These are phyloP conservation scores for Calliphora vomitoria DNA, from an alignment of 2,888 invertebrate genomes.

Conservation along the genomic window DNA sequence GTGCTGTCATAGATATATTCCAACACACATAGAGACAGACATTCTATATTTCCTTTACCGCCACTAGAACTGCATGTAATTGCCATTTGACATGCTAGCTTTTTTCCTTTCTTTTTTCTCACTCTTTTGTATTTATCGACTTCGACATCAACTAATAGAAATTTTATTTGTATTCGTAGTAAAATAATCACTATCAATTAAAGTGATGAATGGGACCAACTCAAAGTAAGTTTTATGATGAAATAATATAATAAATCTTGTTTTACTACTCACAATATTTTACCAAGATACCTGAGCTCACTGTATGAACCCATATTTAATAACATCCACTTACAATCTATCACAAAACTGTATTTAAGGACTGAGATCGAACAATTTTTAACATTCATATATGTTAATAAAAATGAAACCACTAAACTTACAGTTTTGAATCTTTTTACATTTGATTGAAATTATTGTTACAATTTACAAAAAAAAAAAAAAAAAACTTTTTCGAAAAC, in stretches of 20 bases:
- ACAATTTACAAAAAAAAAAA: no score
- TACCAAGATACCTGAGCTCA: no score
- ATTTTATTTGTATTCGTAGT: slow-evolving; percentile 9
- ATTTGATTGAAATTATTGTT: no score
- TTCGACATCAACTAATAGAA: slow-evolving; percentile 46
- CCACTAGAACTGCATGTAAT: slow-evolving; percentile 51
- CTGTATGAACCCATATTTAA: no score
- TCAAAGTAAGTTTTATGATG: neutral
- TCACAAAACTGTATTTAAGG: no score
- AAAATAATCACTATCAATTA: slow-evolving; percentile 41
- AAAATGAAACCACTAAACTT: no score
- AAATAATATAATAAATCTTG: neutral
- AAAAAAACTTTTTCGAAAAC: no score
- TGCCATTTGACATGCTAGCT: slow-evolving; percentile 69
- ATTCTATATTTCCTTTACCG: neutral
- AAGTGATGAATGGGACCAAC: slow-evolving; percentile 24
- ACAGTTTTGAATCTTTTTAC: no score
- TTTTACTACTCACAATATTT: no score
- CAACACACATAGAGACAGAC: slow-evolving; percentile 14
- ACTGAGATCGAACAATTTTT: no score
- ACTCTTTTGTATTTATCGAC: slow-evolving; percentile 1
- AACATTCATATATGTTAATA: no score
- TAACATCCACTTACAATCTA: no score
- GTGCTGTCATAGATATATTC: slow-evolving; percentile 18
- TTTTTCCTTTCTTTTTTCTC: slow-evolving; percentile 1